Base-by-base conservation (phyloP, 1,140 invertebrate species). In the Calosoma granatense region DNA sequence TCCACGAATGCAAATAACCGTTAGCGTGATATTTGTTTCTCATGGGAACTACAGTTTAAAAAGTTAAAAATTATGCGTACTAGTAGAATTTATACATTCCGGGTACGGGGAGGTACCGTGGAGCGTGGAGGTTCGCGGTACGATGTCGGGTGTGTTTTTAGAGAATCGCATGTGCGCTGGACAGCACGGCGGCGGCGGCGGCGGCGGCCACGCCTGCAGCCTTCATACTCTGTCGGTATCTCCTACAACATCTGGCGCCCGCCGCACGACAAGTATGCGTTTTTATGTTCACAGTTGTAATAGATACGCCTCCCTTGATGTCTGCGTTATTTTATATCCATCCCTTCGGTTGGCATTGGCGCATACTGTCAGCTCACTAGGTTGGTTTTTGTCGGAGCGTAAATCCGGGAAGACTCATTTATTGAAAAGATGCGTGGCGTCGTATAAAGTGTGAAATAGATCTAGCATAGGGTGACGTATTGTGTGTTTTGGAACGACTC, bases 281-380 rank as follows among this genome's bases (percentile, higher is more conserved):
- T 47, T 47, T 47, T 47, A 47, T 47, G 41, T 17, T 47, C 15
- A 11, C 41, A 17, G 6, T 17, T 17, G 41, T 47, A 47, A 47
- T 47, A 47, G 41, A 47, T 47, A 47, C 17, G 41, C 41, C 41
- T 9, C 41, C 41, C 41, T 47, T 47, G 41, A 47, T 47, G 17
- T 47, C 41, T 47, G 17, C 41, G 41, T 47, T 47, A 47, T 47
- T 47, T 47, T 47, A 47, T 47, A 12, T 47, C 17, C 41, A 17
- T 47, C 9, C 6, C 26, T n/a, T n/a, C n/a, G n/a, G n/a, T n/a
- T 36, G 6, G 26, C 26, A 36, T 17, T 3, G 9, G 41, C 41
- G 17, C 41, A 36, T 17, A 47, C 17, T 47, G 41, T 47, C 41
- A 47, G 17, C 41, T 47, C 15, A 6, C 41, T 9, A 17, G 3